phyloP scores from a whole-genome alignment of 2,113 vertebrate genomes.

The Holacanthus passer region DNA sequence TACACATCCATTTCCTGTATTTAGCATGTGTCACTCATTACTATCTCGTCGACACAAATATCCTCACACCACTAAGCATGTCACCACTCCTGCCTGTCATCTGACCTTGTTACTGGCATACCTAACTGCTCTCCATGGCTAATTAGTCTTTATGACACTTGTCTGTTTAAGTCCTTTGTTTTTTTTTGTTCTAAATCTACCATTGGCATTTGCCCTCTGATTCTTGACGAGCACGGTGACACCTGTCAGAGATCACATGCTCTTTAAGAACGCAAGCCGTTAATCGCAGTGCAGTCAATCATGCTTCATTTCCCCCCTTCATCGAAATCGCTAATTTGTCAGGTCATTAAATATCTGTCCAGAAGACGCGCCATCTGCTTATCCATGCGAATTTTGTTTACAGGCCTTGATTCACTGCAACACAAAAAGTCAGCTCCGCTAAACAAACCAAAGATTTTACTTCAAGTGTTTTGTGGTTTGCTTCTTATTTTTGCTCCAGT shows the following conservation, averaged over 20 bases:
- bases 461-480: not conserved
- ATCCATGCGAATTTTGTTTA: not conserved
- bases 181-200: not conserved
- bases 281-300: constrained; percentile 11
- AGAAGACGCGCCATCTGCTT: not conserved
- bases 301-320: not conserved
- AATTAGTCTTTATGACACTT: constrained; percentile 8
- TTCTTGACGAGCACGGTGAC: constrained; percentile 26
- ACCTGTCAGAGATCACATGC: not conserved
- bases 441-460: not conserved
- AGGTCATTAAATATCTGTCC: constrained; percentile 26
- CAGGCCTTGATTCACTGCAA: not conserved
- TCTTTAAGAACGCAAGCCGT: not conserved
- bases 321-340: constrained; percentile 20
- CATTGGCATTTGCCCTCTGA: not conserved
- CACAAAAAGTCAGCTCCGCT: not conserved
- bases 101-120: constrained; percentile 18
- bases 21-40: not conserved
- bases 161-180: not conserved
- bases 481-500: not conserved
- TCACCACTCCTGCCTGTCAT: constrained; percentile 6
- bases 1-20: not conserved
- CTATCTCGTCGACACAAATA: not conserved
- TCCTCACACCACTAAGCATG: not conserved
- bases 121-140: constrained; percentile 15